These are phyloP conservation scores for Pungitius pungitius DNA, from an alignment of 2,113 vertebrate genomes.

Conservation along the genomic window DNA sequence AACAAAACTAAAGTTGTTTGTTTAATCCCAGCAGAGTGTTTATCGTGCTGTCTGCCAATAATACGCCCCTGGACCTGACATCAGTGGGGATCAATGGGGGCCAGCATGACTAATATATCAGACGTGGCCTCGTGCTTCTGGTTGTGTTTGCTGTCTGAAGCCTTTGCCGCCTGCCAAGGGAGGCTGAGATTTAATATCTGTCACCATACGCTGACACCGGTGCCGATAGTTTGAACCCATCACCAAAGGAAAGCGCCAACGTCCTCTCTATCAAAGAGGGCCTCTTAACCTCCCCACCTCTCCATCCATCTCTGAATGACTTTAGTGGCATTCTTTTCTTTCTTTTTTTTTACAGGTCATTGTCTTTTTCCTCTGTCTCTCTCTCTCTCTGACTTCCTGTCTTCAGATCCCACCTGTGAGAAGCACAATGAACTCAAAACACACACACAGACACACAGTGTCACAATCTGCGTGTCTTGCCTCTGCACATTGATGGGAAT, in stretches of 20 bases:
- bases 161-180: slow-evolving; percentile 17
- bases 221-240: slow-evolving; percentile 40
- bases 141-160: slow-evolving; percentile 9
- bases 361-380: not conserved
- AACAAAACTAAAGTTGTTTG: slow-evolving; percentile 36
- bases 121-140: not conserved
- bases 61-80: slow-evolving; percentile 26
- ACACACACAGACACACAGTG: slow-evolving; percentile 5
- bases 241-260: slow-evolving; percentile 4
- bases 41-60: slow-evolving; percentile 27
- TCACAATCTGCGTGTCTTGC: slow-evolving; percentile 15
- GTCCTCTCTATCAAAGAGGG: slow-evolving; percentile 21
- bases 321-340: not conserved
- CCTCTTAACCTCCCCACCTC: slow-evolving; percentile 29
- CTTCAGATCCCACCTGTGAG: slow-evolving; percentile 19
- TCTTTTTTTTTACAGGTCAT: not conserved
- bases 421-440: slow-evolving; percentile 1
- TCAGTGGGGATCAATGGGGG: slow-evolving; percentile 28
- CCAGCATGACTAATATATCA: slow-evolving; percentile 22
- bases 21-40: slow-evolving; percentile 41
- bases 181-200: slow-evolving; percentile 27
- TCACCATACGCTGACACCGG: slow-evolving; percentile 16
- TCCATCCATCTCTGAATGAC: slow-evolving; percentile 4
- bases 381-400: slow-evolving; percentile 8
- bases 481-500: slow-evolving; percentile 48